Evolutionary conservation across 1,140 invertebrate genomes (phyloP), one percentile per base, ranked within the genome.

Genomic region (Uloborus diversus): DNA sequence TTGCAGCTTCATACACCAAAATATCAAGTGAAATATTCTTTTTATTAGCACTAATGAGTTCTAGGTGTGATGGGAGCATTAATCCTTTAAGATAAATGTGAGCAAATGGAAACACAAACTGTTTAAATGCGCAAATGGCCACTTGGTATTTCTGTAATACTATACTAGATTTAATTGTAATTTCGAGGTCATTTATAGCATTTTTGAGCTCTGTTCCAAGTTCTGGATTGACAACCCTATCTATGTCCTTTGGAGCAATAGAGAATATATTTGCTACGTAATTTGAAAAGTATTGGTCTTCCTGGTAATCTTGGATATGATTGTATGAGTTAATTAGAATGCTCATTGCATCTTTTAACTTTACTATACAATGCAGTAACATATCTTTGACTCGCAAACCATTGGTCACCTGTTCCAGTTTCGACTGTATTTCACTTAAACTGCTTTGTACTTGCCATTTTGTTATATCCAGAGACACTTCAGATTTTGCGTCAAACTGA

Each of bases 91-190:
- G 32, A 20, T 68, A 68, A 32, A 27, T 7, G 1, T 30, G 17
- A 7, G 65, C 65, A 20, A 68, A 68, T 1, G 65, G 65, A 51
- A 68, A 68, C 1, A 68, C 65, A 25, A 37, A 68, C 7, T 68
- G 65, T 2, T 51, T 68, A 17, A 68, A 68, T 4, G 65, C 42
- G 33, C 32, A 3, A 5, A 68, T 20, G n/a, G 42, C 27, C 4
- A 47, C 23, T 51, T 51, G 33, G 28, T 68, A 68, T 3, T 30
- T 37, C 14, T 49, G 9, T n/a, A 68, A 23, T 5, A 51, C 47
- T 3, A 68, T 0, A 28, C 35, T 68, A 1, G 65, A 68, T 11
- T 47, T 49, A 3, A 68, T 51, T 4, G 37, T 4, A 5, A 51
- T n/a, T 11, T 68, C 65, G 9, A 68, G 25, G 17, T 42, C 13